Evolutionary conservation across 2,888 invertebrate species (phyloP).

Genomic region (Neuroscelio doddi): DNA sequence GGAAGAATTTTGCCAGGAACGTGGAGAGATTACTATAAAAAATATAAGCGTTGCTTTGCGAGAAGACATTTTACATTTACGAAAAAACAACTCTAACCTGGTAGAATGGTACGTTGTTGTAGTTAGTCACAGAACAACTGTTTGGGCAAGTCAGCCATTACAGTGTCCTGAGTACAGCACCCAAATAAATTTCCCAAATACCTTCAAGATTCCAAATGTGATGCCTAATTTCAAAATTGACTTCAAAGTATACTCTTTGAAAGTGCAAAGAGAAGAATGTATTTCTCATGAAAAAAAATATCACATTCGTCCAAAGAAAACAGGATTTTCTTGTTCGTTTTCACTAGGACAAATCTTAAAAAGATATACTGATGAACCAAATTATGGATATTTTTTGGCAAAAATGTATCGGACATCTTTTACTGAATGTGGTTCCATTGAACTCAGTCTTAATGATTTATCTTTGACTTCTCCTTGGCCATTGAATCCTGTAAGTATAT

Average conservation of each 20-base stretch:
- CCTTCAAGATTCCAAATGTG: conserved; percentile 64
- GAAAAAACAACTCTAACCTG: conserved; percentile 47
- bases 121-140: conserved; percentile 59
- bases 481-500: conserved; percentile 49
- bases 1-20: conserved; percentile 13
- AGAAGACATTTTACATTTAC: conserved; percentile 33
- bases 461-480: conserved; percentile 54
- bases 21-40: conserved; percentile 49
- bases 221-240: conserved; percentile 69
- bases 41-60: conserved; percentile 53
- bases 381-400: background rate
- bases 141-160: conserved; percentile 60
- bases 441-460: conserved; percentile 60
- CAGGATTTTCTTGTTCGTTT: conserved; percentile 53
- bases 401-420: conserved; percentile 53
- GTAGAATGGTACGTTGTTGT: conserved; percentile 67
- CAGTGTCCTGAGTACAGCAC: conserved; percentile 53
- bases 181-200: conserved; percentile 58
- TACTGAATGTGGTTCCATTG: conserved; percentile 52
- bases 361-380: background rate
- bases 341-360: conserved; percentile 1
- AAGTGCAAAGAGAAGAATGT: conserved; percentile 63
- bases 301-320: conserved; percentile 56
- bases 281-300: conserved; percentile 66
- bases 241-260: conserved; percentile 73